These are phyloP conservation scores for Cephalopachus bancanus DNA, from an alignment of 2,797 vertebrate genomes.

Conservation along the genomic window DNA sequence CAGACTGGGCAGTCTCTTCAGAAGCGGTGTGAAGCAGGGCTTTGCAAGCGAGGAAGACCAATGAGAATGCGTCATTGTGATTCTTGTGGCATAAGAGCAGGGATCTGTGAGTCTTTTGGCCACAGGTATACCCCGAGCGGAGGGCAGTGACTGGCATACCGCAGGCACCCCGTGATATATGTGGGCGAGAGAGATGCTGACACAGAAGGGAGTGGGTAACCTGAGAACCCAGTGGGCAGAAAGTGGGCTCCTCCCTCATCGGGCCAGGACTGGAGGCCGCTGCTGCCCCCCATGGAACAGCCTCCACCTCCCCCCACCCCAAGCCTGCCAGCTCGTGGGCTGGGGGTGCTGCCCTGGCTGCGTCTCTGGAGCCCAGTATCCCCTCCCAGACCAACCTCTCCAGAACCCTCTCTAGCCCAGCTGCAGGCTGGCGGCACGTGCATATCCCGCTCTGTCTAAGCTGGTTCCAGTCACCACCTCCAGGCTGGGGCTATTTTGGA, in stretches of 20 bases:
- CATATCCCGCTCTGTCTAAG: neutral
- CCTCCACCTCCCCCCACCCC: neutral
- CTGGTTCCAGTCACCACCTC: neutral
- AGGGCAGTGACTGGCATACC: neutral
- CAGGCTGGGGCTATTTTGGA: constrained; percentile 54
- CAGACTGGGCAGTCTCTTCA: no score
- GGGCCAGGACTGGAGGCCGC: neutral
- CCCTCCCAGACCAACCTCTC: neutral
- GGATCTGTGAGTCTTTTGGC: neutral
- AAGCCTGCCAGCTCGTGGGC: neutral
- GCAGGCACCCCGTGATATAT: neutral
- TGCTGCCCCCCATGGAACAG: rapidly evolving
- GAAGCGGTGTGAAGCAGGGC: neutral
- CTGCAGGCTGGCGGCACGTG: neutral
- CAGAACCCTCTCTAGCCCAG: neutral
- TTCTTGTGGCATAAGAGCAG: neutral
- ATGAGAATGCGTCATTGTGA: no score
- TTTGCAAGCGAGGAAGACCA: neutral
- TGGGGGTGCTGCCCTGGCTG: no score
- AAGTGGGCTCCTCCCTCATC: neutral
- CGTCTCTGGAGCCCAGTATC: neutral
- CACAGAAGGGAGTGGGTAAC: neutral
- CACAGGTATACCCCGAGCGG: neutral
- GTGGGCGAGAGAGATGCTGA: no score
- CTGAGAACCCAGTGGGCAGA: neutral